Base-by-base conservation (phyloP, 2,888 invertebrate genomes). In the Resseliella maxima region DNA sequence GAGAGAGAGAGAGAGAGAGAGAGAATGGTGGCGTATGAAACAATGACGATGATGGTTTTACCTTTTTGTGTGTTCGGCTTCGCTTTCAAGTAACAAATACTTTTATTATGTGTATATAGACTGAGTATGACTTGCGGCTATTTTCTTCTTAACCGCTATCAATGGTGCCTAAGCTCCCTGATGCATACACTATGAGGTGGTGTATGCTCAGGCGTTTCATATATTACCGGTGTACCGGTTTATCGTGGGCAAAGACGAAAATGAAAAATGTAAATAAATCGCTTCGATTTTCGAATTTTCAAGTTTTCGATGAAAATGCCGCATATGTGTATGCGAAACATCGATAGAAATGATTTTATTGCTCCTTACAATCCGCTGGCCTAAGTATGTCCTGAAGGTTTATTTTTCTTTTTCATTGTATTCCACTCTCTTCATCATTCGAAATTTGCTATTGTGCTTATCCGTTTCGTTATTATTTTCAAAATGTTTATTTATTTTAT, bases 131-230 rank as follows among this genome's bases (percentile, higher is more conserved):
- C 72, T 72, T 72, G 72, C 72, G 72, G 72, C 72, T 72, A 72
- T 72, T 72, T 72, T 72, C 72, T 27, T 72, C 72, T 72, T 72
- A 72, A 72, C 72, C 72, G 72, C 72, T 31, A 72, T 72, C 72
- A 72, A 72, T n/a, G 72, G 15, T 72, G n/a, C 72, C 72, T 72
- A 72, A 72, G 72, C 72, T 72, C 72, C 72, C 72, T 72, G 72
- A 72, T 35, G 72, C 35, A 72, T 72, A 72, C 72, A 72, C 31
- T n/a, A 27, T 50, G 50, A 12, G 50, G n/a, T 1, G 1, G 24
- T 59, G 59, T 59, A 24, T 59, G 59, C 24, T n/a, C 24, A 59
- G n/a, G 59, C 72, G 59, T 59, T 18, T 50, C 24, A 2, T 50
- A n/a, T n/a, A n/a, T n/a, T n/a, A n/a, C n/a, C 21, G 35, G 72